Base-by-base conservation (phyloP, 2,888 invertebrate genomes). In the Chrysolina haemoptera region DNA sequence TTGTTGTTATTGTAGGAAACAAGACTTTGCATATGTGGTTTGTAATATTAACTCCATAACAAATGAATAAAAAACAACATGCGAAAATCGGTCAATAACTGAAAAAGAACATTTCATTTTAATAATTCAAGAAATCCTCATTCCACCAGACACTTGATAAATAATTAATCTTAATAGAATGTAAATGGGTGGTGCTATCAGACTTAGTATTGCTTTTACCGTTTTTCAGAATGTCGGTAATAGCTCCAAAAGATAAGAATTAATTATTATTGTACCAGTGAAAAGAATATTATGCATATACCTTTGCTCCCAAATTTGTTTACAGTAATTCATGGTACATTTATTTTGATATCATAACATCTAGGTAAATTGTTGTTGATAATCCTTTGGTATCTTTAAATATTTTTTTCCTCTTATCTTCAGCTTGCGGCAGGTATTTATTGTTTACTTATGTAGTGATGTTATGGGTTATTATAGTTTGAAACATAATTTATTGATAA, bases 161-260 rank as follows among this genome's bases (percentile, higher is more conserved):
- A 35, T 35, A 6, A 6, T 35, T 43, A 43, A 43, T 14, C 43
- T 43, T 14, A 14, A 53, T 20, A 53, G 20, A 20, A 53, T 16
- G 50, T 53, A 53, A 53, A 53, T 53, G 50, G 50, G 16, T 18
- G 11, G n/a, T 53, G 50, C 9, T 53, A 53, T 12, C 20, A 53
- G 18, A 20, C 20, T 53, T 18, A 4, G 11, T 53, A 16, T 35
- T 35, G 8, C 20, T 43, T 14, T 11, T 1, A 43, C 43, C 53
- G 20, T 53, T 53, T 53, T 53, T 20, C 4, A 3, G 11, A 53
- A 53, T 20, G 5, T 20, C 14, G 20, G 53, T 20, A 53, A 53
- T 18, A 20, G 5, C 18, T 20, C 1, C 12, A 20, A 20, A 48
- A 48, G 20, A 53, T 22, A 53, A 53, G 20, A 50, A 53, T 43